Conservation (phyloP, 2,888 invertebrate species). For the Ligdia adustata region DNA sequence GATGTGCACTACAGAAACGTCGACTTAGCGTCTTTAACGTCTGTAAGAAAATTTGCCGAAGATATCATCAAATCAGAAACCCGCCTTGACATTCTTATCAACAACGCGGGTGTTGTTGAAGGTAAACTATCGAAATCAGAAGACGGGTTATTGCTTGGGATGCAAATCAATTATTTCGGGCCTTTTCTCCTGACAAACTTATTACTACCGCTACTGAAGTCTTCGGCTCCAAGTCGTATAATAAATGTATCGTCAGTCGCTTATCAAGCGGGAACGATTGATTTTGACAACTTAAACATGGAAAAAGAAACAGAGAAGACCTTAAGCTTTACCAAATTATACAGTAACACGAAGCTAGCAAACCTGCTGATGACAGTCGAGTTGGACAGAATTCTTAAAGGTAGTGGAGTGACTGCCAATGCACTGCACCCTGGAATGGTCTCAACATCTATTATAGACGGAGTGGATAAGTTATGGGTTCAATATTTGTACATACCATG, state of each 20-base stretch:
- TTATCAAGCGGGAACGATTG: conserved; percentile 51
- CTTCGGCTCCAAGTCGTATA: conserved; percentile 69
- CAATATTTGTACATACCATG: conserved; percentile 48
- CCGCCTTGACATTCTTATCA: conserved; percentile 84
- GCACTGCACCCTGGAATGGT: conserved; percentile 90
- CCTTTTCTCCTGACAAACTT: conserved; percentile 87
- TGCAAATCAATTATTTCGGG: conserved; percentile 85
- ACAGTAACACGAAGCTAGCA: conserved; percentile 87
- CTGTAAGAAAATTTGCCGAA: conserved; percentile 85
- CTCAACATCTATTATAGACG: conserved; percentile 68
- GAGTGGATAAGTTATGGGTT: conserved; percentile 56
- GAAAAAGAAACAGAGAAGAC: conserved; percentile 44
- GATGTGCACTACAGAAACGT: conserved; percentile 68
- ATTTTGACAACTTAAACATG: conserved; percentile 53
- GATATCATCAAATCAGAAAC: conserved; percentile 79
- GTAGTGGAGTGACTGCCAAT: conserved; percentile 89
- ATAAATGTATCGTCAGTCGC: conserved; percentile 66
- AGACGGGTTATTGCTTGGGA: conserved; percentile 84
- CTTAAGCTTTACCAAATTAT: conserved; percentile 33
- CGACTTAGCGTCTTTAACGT: conserved; percentile 79
- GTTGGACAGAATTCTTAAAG: conserved; percentile 86
- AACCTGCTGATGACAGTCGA: conserved; percentile 87
- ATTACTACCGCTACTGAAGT: conserved; percentile 72
- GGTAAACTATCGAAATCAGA: conserved; percentile 72
- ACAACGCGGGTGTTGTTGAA: conserved; percentile 83